Percentiles rank a stretch among this genome's conserved stretches.
Conservation (phyloP, 2,797 vertebrate species). For the Mus minutoides region DNA sequence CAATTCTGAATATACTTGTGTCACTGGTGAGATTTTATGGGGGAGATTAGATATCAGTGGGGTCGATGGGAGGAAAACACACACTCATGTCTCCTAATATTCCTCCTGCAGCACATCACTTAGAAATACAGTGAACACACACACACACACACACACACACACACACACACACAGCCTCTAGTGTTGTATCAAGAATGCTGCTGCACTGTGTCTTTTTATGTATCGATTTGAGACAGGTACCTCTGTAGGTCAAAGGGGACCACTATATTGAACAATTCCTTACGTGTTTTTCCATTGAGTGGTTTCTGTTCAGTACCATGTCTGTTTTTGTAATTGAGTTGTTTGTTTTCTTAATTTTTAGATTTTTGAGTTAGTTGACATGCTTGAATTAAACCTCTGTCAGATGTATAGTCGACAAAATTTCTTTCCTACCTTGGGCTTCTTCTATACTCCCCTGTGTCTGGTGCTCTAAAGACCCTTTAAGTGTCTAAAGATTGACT, state of each 20-base stretch:
- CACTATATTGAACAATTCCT: background rate
- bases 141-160: background rate
- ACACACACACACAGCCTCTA: background rate
- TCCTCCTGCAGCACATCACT: background rate
- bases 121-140: background rate
- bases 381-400: background rate
- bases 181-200: background rate
- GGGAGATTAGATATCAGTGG: background rate
- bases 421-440: no score
- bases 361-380: background rate
- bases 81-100: background rate
- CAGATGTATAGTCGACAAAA: background rate
- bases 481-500: background rate
- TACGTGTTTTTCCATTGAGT: background rate
- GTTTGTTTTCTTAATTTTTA: background rate
- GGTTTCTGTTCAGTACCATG: background rate
- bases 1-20: background rate
- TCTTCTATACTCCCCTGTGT: background rate
- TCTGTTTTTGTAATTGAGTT: background rate
- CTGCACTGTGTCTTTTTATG: background rate
- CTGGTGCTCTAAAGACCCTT: background rate
- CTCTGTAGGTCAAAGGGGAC: background rate
- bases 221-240: background rate
- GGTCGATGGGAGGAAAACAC: background rate
- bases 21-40: background rate